A percentile compares a stretch with the other conserved stretches of the same genome.
phyloP scores from a whole-genome alignment of 2,797 vertebrate genomes.

The Florisuga fusca region DNA sequence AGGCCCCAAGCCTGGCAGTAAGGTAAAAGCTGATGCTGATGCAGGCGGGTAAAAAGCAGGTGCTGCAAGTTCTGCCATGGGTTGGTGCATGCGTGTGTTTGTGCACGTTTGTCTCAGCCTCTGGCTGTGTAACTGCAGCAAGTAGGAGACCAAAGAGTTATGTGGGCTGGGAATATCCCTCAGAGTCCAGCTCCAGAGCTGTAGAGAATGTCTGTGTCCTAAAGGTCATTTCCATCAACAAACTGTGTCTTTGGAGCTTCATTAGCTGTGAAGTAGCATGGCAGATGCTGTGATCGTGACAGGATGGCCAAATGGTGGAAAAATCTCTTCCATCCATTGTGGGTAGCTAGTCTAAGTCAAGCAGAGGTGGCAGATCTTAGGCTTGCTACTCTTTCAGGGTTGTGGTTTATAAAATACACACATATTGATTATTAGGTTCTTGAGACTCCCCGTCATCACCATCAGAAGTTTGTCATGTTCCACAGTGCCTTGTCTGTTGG shows the following conservation, averaged over 20 bases:
- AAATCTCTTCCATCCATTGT: neutral
- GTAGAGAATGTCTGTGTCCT: constrained; percentile 54
- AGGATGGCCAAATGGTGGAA: constrained; percentile 5
- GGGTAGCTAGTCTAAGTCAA: neutral
- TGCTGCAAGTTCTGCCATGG: constrained; percentile 56
- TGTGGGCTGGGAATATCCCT: constrained; percentile 30
- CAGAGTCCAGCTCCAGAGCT: constrained; percentile 30
- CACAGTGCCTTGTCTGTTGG: constrained; percentile 60
- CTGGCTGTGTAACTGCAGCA: constrained; percentile 54
- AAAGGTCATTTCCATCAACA: constrained; percentile 38
- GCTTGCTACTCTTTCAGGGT: neutral
- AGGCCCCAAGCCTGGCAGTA: constrained; percentile 97
- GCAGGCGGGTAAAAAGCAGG: constrained; percentile 52
- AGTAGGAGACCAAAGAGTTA: neutral
- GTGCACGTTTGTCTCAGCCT: constrained; percentile 67
- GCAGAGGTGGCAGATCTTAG: constrained; percentile 33
- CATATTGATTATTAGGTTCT: neutral
- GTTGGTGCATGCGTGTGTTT: constrained; percentile 53
- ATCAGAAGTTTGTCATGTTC: constrained; percentile 51
- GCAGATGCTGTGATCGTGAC: neutral
- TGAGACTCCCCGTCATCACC: constrained; percentile 41
- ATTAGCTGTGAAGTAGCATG: constrained; percentile 14
- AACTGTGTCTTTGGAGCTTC: constrained; percentile 7
- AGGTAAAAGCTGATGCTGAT: constrained; percentile 83
- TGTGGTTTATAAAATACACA: constrained; percentile 8